phyloP scores from a whole-genome alignment of 2,113 vertebrate species.

The Sinocyclocheilus grahami region DNA sequence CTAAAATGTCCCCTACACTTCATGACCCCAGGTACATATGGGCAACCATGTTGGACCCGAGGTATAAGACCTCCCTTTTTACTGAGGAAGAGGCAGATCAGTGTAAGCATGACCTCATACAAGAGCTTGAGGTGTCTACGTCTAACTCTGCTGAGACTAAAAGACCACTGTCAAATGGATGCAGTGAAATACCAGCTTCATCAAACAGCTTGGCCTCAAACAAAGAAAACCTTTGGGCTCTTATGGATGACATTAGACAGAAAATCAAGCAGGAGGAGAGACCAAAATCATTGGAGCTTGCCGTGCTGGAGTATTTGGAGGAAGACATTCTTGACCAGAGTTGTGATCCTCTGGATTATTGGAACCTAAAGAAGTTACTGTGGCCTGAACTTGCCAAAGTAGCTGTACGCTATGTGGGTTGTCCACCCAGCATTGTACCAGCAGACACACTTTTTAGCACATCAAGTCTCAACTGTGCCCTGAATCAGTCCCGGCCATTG shows the following conservation, averaged over 20 bases:
- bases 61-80: slow-evolving; percentile 95
- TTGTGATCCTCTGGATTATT: slow-evolving; percentile 96
- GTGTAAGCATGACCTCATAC: slow-evolving; percentile 92
- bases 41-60: slow-evolving; percentile 94
- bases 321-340: slow-evolving; percentile 97
- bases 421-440: slow-evolving; percentile 92
- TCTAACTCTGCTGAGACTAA: slow-evolving; percentile 85
- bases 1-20: slow-evolving; percentile 85
- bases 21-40: slow-evolving; percentile 89
- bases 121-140: slow-evolving; percentile 86
- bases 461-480: slow-evolving; percentile 82
- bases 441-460: slow-evolving; percentile 93
- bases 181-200: slow-evolving; percentile 74
- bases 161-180: slow-evolving; percentile 79
- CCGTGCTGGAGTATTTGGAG: slow-evolving; percentile 92
- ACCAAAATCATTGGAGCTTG: slow-evolving; percentile 84
- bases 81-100: slow-evolving; percentile 92
- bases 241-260: slow-evolving; percentile 88
- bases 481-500: slow-evolving; percentile 86
- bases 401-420: slow-evolving; percentile 92
- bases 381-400: slow-evolving; percentile 93
- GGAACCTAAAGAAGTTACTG: slow-evolving; percentile 91
- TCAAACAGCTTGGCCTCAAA: slow-evolving; percentile 68
- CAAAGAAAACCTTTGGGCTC: slow-evolving; percentile 90
- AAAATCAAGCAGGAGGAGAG: slow-evolving; percentile 82